Conservation (phyloP, 92 coral and sea anemone species). For the Siderastrea siderea region DNA sequence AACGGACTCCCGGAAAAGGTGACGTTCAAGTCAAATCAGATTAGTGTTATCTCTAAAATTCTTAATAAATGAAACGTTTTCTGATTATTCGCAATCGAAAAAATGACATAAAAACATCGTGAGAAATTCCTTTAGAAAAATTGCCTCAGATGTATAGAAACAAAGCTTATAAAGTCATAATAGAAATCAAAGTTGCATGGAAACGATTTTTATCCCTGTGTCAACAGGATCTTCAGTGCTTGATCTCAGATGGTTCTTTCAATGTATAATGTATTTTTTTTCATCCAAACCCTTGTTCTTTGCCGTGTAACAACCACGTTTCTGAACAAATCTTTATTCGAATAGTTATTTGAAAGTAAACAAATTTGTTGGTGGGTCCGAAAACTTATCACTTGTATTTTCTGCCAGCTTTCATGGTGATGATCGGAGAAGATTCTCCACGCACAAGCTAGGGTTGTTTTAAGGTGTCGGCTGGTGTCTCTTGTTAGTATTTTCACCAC, state of each 20-base stretch:
- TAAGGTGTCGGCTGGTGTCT: slow-evolving; percentile 13
- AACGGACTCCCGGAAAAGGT: slow-evolving; percentile 9
- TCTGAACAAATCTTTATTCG: not conserved
- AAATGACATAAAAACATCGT: slow-evolving; percentile 24
- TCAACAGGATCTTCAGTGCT: not conserved
- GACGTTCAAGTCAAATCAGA: slow-evolving; percentile 41
- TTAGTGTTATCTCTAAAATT: slow-evolving; percentile 46
- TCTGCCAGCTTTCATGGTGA: not conserved
- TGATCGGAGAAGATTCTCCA: not conserved
- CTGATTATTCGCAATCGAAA: slow-evolving; percentile 36
- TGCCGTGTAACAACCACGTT: not conserved
- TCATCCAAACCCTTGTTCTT: not conserved
- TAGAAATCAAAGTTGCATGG: not conserved
- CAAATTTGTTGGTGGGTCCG: not conserved
- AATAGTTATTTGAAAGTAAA: not conserved
- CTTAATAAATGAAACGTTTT: slow-evolving; percentile 49
- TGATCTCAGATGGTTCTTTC: not conserved
- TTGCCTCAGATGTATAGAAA: not conserved
- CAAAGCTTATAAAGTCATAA: not conserved
- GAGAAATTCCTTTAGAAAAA: slow-evolving; percentile 42
- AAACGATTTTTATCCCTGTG: not conserved
- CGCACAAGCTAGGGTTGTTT: not conserved
- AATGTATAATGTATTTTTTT: not conserved
- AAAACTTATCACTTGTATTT: not conserved
- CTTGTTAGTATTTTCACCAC: not conserved